Evolutionary conservation across 53 echinoderm and acorn worm species (phyloP), one percentile per base, ranked within the genome.

Genomic region (Echinometra lucunter): DNA sequence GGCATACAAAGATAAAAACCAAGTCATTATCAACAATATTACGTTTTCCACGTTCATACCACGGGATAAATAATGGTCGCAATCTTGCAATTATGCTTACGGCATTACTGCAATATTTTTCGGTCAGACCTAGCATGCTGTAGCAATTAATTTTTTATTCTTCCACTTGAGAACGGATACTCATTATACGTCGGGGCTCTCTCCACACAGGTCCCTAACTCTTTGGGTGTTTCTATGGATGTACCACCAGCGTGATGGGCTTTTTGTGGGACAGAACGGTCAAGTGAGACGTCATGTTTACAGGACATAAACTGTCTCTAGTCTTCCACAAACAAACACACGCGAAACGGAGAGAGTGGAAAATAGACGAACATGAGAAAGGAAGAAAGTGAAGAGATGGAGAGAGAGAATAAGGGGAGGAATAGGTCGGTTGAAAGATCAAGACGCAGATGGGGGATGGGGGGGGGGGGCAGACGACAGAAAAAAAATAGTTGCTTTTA

Each of bases 221-320:
- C 23, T 81, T 81, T 25, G 44, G 37, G 16, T 85, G 3, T 85
- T 49, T 85, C 28, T 10, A 85, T 49, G 11, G 81, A 12, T 19
- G 23, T 85, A 45, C 85, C 30, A 49, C 49, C 27, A 85, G 49
- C 49, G n/a, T 49, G 47, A 27, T 11, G 8, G 42, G 30, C 11
- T 25, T 49, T 85, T 45, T 85, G 53, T 25, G 32, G 58, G 57
- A 55, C 89, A 70, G 18, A 16, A 53, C 92, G 92, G 74, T 92
- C 92, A 92, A 92, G 92, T 92, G 92, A 18, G 80, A 32, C 57
- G 74, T 49, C 57, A 44, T 92, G 92, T 92, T 92, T 74, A 92
- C 38, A 56, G 92, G 44, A 78, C 80, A 78, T 78, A 92, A 92
- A 92, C 80, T 92, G 92, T 92, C 92, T 53, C 74, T 60, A 18